Percentiles rank a stretch among this genome's conserved stretches.
These are phyloP conservation scores for Ochropacha duplaris DNA, from an alignment of 2,888 invertebrate genomes.

Conservation along the genomic window DNA sequence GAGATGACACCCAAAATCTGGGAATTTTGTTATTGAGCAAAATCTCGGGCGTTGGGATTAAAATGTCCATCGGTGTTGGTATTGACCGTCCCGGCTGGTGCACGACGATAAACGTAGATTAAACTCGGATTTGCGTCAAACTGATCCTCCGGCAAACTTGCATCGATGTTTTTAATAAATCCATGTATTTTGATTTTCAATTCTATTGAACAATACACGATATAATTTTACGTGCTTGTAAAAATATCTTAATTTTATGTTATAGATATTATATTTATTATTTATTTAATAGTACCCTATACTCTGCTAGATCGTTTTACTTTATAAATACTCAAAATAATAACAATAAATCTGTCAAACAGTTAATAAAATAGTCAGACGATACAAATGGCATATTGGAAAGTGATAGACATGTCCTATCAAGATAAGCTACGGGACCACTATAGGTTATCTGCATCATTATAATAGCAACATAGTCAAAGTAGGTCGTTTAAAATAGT, in stretches of 20 bases:
- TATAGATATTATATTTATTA: no score
- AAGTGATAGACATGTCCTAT: conserved; percentile 40
- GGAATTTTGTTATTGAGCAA: conserved; percentile 48
- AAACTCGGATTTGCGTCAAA: conserved; percentile 62
- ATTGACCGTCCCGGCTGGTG: conserved; percentile 59
- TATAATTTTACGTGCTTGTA: no score
- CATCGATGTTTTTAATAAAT: conserved; percentile 45
- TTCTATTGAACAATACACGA: not conserved
- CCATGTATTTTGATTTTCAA: conserved; percentile 23
- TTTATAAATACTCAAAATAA: not conserved
- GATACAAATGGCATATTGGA: conserved; percentile 19
- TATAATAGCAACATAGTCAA: conserved; percentile 17
- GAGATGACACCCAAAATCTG: conserved; percentile 3
- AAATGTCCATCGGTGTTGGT: conserved; percentile 61
- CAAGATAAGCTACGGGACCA: conserved; percentile 36
- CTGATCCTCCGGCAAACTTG: conserved; percentile 49
- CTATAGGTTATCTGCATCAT: conserved; percentile 34
- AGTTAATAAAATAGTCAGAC: not conserved
- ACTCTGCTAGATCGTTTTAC: not conserved
- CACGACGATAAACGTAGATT: conserved; percentile 74
- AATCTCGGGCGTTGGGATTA: conserved; percentile 49
- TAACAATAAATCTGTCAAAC: not conserved
- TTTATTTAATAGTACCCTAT: no score
- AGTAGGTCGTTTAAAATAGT: conserved; percentile 26
- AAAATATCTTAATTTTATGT: no score